A percentile compares a stretch with the other conserved stretches of the same genome.
Evolutionary conservation across 1,140 invertebrate species (phyloP).

Genomic region (Aphis craccivora): DNA sequence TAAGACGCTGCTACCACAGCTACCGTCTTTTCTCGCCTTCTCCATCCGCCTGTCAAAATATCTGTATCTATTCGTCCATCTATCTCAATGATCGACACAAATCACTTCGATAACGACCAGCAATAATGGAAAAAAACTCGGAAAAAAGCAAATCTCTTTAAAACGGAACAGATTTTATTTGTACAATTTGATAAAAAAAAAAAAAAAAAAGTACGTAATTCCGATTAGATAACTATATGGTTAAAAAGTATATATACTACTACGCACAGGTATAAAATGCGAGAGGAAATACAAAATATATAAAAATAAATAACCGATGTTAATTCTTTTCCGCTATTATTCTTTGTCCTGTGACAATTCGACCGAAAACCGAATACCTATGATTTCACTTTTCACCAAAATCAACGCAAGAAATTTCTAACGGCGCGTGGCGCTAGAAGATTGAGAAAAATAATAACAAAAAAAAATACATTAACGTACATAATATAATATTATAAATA

Average conservation of each 20-base stretch:
- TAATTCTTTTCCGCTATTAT: slow-evolving; percentile 1
- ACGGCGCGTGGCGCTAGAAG: background rate
- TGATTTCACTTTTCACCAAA: slow-evolving; percentile 47
- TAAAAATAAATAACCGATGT: background rate
- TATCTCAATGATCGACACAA: background rate
- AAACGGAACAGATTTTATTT: slow-evolving; percentile 35
- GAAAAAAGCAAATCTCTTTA: too few relatives aligned
- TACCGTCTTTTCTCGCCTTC: too few relatives aligned
- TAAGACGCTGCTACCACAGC: background rate
- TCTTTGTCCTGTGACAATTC: slow-evolving; percentile 20
- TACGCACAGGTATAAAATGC: background rate
- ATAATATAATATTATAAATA: background rate
- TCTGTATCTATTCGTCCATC: background rate
- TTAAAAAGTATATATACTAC: too few relatives aligned
- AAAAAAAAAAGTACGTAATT: background rate
- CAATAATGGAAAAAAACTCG: background rate
- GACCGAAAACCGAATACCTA: slow-evolving; percentile 47
- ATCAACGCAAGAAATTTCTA: slow-evolving; percentile 26
- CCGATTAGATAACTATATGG: slow-evolving; percentile 5
- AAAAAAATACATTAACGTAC: background rate
- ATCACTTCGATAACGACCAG: background rate
- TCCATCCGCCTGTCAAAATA: background rate
- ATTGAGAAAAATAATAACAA: slow-evolving; percentile 6
- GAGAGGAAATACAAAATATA: background rate
- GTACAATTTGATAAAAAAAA: background rate